phyloP scores from a whole-genome alignment of 64 coral and sea anemone genomes.

The Porites australiensis region DNA sequence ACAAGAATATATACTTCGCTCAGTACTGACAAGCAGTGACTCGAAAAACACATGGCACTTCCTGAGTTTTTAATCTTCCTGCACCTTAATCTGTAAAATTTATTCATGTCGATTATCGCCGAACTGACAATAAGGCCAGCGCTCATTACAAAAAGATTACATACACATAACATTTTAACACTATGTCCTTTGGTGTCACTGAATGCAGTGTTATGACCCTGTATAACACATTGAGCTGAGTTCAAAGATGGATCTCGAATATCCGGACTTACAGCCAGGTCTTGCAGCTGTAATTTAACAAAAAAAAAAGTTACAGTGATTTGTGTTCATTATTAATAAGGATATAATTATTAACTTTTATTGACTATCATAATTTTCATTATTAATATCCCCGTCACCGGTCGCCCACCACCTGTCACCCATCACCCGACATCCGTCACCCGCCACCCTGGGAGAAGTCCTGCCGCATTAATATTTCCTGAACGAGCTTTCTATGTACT shows the following conservation, averaged over 20 bases:
- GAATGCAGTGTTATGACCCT: background rate
- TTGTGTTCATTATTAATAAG: too few relatives aligned
- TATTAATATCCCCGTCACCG: too few relatives aligned
- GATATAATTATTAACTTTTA: too few relatives aligned
- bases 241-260: conserved; percentile 3
- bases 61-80: background rate
- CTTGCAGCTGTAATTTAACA: background rate
- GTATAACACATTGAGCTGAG: background rate
- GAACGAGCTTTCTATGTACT: too few relatives aligned
- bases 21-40: background rate
- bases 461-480: too few relatives aligned
- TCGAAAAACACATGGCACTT: background rate
- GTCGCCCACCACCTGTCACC: too few relatives aligned
- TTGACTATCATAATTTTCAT: too few relatives aligned
- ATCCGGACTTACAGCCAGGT: background rate
- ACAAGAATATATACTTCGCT: background rate
- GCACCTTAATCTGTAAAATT: background rate
- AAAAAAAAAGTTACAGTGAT: background rate
- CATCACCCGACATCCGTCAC: too few relatives aligned
- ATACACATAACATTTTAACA: background rate
- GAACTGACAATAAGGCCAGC: background rate
- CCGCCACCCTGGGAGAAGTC: too few relatives aligned
- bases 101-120: background rate
- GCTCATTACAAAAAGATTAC: background rate
- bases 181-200: background rate